Percentiles rank a stretch among this genome's conserved stretches.
phyloP scores from a whole-genome alignment of 35 echinoderm and acorn worm genomes.

The Apostichopus parvimensis region DNA sequence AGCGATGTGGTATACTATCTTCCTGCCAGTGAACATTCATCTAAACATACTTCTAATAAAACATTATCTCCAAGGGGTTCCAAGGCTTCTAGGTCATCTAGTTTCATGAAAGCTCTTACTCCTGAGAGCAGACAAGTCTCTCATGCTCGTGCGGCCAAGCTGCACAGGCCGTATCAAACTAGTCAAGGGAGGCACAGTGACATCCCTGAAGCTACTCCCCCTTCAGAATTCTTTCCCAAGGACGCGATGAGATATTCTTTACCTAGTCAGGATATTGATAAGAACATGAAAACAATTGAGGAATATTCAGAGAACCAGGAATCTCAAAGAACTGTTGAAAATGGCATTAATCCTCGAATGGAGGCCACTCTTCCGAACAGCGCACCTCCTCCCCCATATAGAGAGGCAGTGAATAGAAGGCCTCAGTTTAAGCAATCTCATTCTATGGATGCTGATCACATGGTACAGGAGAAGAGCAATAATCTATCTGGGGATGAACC shows the following conservation, averaged over 20 bases:
- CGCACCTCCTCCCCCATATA: slow-evolving; percentile 68
- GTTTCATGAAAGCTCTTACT: slow-evolving; percentile 41
- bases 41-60: not conserved
- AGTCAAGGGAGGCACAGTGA: not conserved
- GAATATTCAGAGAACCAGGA: slow-evolving; percentile 39
- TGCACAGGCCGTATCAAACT: slow-evolving; percentile 20
- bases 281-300: slow-evolving; percentile 41
- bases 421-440: slow-evolving; percentile 55
- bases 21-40: slow-evolving; percentile 32
- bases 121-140: not conserved
- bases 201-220: slow-evolving; percentile 47
- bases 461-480: not conserved
- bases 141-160: not conserved
- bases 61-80: slow-evolving; percentile 17
- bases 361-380: slow-evolving; percentile 9
- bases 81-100: slow-evolving; percentile 41
- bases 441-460: slow-evolving; percentile 47
- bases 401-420: slow-evolving; percentile 75
- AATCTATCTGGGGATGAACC: not conserved
- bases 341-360: slow-evolving; percentile 34
- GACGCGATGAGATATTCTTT: slow-evolving; percentile 64
- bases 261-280: slow-evolving; percentile 21
- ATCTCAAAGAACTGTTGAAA: slow-evolving; percentile 11
- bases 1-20: slow-evolving; percentile 26
- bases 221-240: slow-evolving; percentile 77